Conservation (phyloP, 1,140 invertebrate genomes). For the Neuroterus valhalla region DNA sequence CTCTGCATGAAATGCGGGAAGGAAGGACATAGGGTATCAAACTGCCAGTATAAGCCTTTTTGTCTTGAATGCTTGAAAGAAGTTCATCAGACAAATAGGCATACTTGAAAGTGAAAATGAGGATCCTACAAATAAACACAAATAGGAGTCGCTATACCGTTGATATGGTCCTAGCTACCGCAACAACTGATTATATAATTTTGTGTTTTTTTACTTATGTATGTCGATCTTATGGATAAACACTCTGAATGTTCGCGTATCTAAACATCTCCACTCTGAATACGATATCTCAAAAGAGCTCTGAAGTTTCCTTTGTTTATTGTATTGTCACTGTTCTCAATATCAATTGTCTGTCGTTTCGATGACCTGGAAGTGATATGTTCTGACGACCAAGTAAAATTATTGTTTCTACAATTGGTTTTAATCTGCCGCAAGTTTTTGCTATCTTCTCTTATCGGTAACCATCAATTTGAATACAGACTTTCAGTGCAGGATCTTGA, state of each 20-base stretch:
- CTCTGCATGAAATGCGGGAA: too few species aligned
- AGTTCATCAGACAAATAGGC: background rate
- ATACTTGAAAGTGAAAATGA: background rate
- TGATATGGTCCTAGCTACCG: too few species aligned
- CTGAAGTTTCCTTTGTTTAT: slow-evolving; percentile 56
- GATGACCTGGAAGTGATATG: slow-evolving; percentile 49
- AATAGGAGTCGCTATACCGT: too few species aligned
- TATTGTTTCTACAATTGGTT: slow-evolving; percentile 46
- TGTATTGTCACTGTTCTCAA: background rate
- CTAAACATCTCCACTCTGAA: slow-evolving; percentile 46
- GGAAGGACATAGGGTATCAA: too few species aligned
- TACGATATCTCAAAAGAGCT: slow-evolving; percentile 47
- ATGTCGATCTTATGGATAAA: slow-evolving; percentile 44
- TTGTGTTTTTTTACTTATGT: slow-evolving; percentile 55
- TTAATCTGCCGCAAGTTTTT: slow-evolving; percentile 51
- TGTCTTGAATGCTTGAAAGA: too few species aligned
- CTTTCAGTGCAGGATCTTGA: background rate
- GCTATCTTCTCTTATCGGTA: slow-evolving; percentile 36
- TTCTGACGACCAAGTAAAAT: slow-evolving; percentile 52
- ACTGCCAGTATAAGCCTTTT: too few species aligned
- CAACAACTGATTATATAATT: slow-evolving; percentile 58
- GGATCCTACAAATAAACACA: too few species aligned
- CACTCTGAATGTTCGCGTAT: slow-evolving; percentile 50
- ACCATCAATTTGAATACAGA: background rate
- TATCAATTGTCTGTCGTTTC: slow-evolving; percentile 48